phyloP scores from a whole-genome alignment of 2,113 vertebrate species.

The Lamprologus sp. region DNA sequence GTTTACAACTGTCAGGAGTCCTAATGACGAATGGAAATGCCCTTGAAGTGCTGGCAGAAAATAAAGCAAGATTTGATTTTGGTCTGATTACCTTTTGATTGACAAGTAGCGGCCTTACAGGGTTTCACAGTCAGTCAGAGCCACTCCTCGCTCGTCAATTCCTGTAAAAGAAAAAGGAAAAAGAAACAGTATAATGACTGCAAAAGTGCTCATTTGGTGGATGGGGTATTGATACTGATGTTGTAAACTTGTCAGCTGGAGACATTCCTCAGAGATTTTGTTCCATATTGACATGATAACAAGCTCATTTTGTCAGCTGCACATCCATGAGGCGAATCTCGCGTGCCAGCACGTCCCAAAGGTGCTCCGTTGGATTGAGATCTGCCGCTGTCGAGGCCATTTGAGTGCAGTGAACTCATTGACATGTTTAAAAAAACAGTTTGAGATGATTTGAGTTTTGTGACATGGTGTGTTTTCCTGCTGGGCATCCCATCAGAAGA shows the following conservation, averaged over 20 bases:
- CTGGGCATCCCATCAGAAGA: neutral
- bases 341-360: neutral
- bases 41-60: neutral
- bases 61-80: neutral
- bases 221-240: neutral
- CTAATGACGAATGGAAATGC: neutral
- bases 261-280: neutral
- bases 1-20: neutral
- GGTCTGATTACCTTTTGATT: neutral
- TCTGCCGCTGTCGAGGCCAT: neutral
- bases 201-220: neutral
- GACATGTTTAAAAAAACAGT: neutral
- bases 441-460: neutral
- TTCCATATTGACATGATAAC: neutral
- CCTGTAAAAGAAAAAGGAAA: neutral
- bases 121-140: neutral
- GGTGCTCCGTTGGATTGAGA: neutral
- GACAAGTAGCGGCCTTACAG: neutral
- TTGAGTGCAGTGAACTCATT: neutral
- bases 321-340: neutral
- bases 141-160: neutral
- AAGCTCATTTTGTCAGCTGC: neutral
- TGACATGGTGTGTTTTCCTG: neutral
- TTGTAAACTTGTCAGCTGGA: neutral
- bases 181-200: neutral